Conservation (phyloP, 2,797 vertebrate genomes). For the Orestias chungarensis region DNA sequence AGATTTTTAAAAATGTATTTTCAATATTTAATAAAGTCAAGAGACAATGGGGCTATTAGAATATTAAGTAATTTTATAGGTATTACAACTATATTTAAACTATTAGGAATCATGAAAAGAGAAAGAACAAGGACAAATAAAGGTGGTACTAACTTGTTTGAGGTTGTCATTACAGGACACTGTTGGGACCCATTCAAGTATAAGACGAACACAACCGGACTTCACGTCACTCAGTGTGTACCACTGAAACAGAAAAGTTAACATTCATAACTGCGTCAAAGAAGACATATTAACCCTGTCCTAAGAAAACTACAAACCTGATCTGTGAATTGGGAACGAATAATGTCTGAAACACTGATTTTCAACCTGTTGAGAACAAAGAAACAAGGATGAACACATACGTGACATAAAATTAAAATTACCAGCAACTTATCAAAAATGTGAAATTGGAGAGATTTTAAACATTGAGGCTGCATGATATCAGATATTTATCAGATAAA, state of each 20-base stretch:
- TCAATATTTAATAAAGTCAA: neutral
- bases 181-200: conserved; percentile 84
- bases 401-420: neutral
- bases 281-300: neutral
- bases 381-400: neutral
- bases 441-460: neutral
- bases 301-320: conserved; percentile 65
- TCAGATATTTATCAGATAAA: neutral
- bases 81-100: neutral
- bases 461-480: neutral
- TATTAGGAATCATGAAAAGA: neutral
- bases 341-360: conserved; percentile 79
- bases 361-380: conserved; percentile 74
- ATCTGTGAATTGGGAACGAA: conserved; percentile 80
- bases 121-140: neutral
- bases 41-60: neutral
- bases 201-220: conserved; percentile 85
- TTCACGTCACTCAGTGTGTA: conserved; percentile 85
- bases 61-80: too few relatives aligned
- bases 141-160: conserved; percentile 76
- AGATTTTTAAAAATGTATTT: neutral
- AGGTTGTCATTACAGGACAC: conserved; percentile 72
- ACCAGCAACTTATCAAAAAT: neutral
- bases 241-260: conserved; percentile 79
- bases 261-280: conserved; percentile 4